Evolutionary conservation across 2,888 invertebrate species (phyloP).

Genomic region (Pseudococcus longispinus): DNA sequence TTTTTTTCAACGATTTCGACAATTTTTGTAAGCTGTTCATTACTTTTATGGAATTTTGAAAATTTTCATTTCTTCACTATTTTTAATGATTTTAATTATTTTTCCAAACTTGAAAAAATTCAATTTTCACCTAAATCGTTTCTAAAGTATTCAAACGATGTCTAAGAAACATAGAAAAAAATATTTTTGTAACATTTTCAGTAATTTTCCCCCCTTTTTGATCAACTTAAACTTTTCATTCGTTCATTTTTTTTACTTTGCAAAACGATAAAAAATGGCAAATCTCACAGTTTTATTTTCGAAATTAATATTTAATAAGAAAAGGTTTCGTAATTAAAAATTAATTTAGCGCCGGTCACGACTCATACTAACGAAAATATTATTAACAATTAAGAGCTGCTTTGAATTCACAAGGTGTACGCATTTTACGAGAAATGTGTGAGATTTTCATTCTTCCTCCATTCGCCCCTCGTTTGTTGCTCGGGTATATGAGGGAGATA

Average conservation of each 20-base stretch:
- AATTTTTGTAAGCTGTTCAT: too few species aligned
- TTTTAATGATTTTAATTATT: too few species aligned
- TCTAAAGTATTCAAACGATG: too few species aligned
- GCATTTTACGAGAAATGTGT: conserved; percentile 35
- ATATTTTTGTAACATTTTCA: too few species aligned
- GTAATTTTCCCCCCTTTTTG: too few species aligned
- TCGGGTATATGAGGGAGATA: background rate
- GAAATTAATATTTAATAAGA: conserved; percentile 13
- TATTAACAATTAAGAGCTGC: conserved; percentile 31
- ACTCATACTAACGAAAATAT: conserved; percentile 7
- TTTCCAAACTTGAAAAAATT: too few species aligned
- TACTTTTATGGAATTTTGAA: too few species aligned
- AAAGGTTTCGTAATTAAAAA: conserved; percentile 27
- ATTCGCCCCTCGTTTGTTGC: background rate
- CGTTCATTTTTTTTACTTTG: background rate
- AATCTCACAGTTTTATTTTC: background rate
- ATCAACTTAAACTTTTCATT: background rate
- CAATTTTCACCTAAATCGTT: too few species aligned
- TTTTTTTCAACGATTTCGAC: too few species aligned
- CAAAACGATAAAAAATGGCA: background rate
- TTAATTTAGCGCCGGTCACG: conserved; percentile 14
- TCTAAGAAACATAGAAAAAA: too few species aligned
- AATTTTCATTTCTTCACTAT: too few species aligned
- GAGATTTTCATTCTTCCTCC: background rate
- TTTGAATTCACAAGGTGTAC: conserved; percentile 18